Conservation (phyloP, 1,140 invertebrate genomes). For the Frieseomelitta varia region DNA sequence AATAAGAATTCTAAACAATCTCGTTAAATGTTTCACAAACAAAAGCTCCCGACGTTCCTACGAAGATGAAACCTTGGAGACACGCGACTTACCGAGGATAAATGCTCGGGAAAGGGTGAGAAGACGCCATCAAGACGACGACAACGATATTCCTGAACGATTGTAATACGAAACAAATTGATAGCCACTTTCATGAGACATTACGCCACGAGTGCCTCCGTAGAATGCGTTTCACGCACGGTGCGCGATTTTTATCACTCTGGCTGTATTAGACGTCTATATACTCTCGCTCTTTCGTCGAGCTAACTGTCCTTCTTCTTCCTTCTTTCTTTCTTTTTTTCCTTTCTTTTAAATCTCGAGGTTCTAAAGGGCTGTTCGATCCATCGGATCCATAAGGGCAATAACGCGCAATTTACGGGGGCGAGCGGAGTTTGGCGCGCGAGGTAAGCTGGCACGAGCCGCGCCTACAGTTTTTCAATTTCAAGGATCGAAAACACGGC, state of each 20-base stretch:
- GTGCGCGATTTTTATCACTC: conserved; percentile 55
- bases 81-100: background rate
- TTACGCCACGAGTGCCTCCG: background rate
- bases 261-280: conserved; percentile 57
- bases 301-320: background rate
- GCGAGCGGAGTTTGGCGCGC: conserved; percentile 59
- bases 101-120: background rate
- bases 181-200: conserved; percentile 24
- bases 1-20: no score
- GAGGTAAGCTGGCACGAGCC: conserved; percentile 52
- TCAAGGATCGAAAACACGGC: conserved; percentile 43
- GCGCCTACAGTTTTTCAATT: conserved; percentile 48
- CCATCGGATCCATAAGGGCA: conserved; percentile 53
- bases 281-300: background rate
- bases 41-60: background rate
- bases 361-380: conserved; percentile 12
- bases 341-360: no score
- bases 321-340: background rate
- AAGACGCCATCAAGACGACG: background rate
- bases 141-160: conserved; percentile 24
- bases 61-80: background rate
- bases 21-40: background rate
- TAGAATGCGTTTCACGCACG: conserved; percentile 18
- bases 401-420: conserved; percentile 65
- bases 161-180: conserved; percentile 46